Evolutionary conservation across 2,797 vertebrate species (phyloP).

Genomic region (Hirundo rustica): DNA sequence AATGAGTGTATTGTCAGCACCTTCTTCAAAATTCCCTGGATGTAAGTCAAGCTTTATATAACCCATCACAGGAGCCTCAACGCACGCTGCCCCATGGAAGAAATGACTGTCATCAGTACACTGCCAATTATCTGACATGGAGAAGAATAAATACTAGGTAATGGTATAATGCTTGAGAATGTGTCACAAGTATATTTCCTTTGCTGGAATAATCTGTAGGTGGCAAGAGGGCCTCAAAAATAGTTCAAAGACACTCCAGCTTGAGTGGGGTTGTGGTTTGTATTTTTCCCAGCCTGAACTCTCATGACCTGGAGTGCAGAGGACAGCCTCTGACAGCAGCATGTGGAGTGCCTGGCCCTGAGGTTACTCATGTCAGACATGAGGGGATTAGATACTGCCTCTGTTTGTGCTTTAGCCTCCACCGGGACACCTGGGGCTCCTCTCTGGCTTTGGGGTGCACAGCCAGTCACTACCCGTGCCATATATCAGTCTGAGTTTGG

Average conservation of each 20-base stretch:
- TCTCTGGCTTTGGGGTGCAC: background rate
- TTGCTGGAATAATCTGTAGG: conserved; percentile 34
- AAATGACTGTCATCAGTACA: background rate
- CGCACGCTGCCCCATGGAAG: background rate
- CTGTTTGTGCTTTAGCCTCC: background rate
- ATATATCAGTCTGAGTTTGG: background rate
- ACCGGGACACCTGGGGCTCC: fast-evolving
- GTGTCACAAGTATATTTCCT: background rate
- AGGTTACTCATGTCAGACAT: fast-evolving
- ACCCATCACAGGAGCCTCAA: background rate
- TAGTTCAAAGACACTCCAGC: background rate
- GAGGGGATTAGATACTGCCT: background rate
- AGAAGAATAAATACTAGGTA: background rate
- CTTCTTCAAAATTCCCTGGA: conserved; percentile 32
- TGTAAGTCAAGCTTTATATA: conserved; percentile 25
- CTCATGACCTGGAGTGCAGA: background rate
- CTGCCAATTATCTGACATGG: background rate
- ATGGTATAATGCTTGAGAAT: background rate
- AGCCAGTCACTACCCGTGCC: background rate
- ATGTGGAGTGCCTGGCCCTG: background rate
- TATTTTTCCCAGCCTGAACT: background rate
- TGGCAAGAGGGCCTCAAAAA: conserved; percentile 39
- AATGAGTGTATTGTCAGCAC: conserved; percentile 46
- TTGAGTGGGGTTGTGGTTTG: background rate
- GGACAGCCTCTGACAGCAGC: background rate